Evolutionary conservation across 2,888 invertebrate genomes (phyloP), one percentile per base, ranked within the genome.

Genomic region (Ellobium chinense): DNA sequence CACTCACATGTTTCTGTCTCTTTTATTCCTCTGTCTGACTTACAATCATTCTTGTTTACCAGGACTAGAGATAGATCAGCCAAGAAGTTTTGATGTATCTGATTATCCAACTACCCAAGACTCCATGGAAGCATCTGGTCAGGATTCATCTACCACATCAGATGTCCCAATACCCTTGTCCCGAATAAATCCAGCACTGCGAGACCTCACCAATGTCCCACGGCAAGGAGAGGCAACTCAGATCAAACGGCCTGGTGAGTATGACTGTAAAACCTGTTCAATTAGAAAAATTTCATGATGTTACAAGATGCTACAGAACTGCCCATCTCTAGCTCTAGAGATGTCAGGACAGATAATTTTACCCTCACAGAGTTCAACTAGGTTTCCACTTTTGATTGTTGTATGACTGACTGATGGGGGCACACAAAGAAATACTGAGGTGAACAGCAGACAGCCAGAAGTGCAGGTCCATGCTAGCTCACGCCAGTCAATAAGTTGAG

Each of bases 111-210:
- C 56, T 37, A 24, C 36, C n/a, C 62, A 54, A 9, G 65, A 73
- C 3, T 5, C 27, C 3, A 4, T 14, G n/a, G 72, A 46, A 1
- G 14, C 18, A 21, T 24, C 31, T 27, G 46, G 46, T 24, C 58
- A 12, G 12, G 56, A n/a, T 1, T 24, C 66, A n/a, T 37, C 31
- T 39, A 24, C 56, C 18, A 18, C 78, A 12, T 58, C 39, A 2
- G 66, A 63, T 34, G 7, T 62, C 18, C 58, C 36, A 60, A 18
- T 82, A 34, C 58, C 85, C 7, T 80, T 89, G 36, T 85, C 87
- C 0, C 68, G 83, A 27, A 78, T 88, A 2, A 87, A 88, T 3
- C 85, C 88, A n/a, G 88, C 88, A 27, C 78, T 89, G 29, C 84
- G 84, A 62, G 89, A 89, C 69, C 85, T 88, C 74, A 88, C 89